These are phyloP conservation scores for Chinchilla lanigera DNA, from an alignment of 2,113 vertebrate species.

Conservation along the genomic window DNA sequence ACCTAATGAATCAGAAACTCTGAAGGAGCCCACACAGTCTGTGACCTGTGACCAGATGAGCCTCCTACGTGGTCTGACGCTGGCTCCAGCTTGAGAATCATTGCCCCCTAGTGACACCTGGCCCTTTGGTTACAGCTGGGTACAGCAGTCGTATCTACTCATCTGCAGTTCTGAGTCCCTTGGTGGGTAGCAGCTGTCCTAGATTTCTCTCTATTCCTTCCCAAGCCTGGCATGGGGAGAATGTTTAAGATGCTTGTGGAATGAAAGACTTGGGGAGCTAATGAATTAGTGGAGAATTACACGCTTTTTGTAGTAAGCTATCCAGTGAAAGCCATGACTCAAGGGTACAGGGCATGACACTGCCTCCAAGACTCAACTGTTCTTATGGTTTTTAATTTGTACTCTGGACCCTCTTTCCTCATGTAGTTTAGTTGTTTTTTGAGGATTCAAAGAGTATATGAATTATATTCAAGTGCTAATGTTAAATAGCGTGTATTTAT, in stretches of 20 bases:
- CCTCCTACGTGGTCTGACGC: background rate
- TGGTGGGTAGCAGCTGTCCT: background rate
- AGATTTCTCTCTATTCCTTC: background rate
- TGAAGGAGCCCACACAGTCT: no score
- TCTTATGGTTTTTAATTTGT: background rate
- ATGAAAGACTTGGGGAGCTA: background rate
- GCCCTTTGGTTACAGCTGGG: background rate
- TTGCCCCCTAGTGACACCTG: background rate
- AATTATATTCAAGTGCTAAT: conserved; percentile 3
- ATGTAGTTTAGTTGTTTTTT: background rate
- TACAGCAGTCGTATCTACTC: background rate
- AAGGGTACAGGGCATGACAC: background rate
- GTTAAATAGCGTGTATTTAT: background rate
- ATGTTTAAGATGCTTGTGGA: background rate
- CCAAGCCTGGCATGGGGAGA: background rate
- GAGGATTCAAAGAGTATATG: background rate
- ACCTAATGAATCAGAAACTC: background rate
- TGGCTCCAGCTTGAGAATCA: background rate
- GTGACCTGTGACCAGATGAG: background rate
- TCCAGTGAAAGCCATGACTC: background rate
- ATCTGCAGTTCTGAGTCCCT: background rate
- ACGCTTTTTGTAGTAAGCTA: background rate
- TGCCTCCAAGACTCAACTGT: background rate
- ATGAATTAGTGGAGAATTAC: background rate
- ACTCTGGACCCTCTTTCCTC: background rate